phyloP scores from a whole-genome alignment of 2,113 vertebrate species.

The Zeus faber region DNA sequence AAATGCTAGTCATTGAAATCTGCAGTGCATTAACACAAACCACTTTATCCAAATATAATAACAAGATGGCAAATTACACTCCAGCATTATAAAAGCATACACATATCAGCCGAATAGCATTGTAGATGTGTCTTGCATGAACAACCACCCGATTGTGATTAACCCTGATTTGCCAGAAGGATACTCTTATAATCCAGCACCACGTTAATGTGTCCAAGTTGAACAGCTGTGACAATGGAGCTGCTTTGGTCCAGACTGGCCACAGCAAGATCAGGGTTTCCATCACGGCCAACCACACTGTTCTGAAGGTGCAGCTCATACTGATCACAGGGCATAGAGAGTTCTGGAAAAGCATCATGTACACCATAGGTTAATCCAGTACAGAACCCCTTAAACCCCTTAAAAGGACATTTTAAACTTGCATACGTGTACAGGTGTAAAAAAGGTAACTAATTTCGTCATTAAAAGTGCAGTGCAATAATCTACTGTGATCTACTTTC shows the following conservation, averaged over 20 bases:
- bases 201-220: slow-evolving; percentile 73
- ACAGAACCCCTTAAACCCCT: too few species aligned
- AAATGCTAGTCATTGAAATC: slow-evolving; percentile 2
- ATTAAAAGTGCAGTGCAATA: too few species aligned
- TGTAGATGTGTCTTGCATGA: not conserved
- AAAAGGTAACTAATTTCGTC: too few species aligned
- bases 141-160: not conserved
- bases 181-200: slow-evolving; percentile 80
- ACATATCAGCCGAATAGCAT: not conserved
- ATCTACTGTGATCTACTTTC: too few species aligned
- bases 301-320: slow-evolving; percentile 92
- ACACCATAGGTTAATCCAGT: slow-evolving; percentile 10
- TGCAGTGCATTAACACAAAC: slow-evolving; percentile 5
- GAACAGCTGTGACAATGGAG: slow-evolving; percentile 66
- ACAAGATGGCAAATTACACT: too few species aligned
- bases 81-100: too few species aligned
- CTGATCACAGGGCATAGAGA: slow-evolving; percentile 88
- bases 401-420: too few species aligned
- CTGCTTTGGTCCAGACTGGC: slow-evolving; percentile 79
- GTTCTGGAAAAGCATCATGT: slow-evolving; percentile 66
- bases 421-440: too few species aligned
- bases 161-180: slow-evolving; percentile 55
- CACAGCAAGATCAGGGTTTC: slow-evolving; percentile 65
- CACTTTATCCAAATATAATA: too few species aligned
- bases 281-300: slow-evolving; percentile 59